Base-by-base conservation (phyloP, 1,140 invertebrate genomes). In the Drosophila pseudoananassae region DNA sequence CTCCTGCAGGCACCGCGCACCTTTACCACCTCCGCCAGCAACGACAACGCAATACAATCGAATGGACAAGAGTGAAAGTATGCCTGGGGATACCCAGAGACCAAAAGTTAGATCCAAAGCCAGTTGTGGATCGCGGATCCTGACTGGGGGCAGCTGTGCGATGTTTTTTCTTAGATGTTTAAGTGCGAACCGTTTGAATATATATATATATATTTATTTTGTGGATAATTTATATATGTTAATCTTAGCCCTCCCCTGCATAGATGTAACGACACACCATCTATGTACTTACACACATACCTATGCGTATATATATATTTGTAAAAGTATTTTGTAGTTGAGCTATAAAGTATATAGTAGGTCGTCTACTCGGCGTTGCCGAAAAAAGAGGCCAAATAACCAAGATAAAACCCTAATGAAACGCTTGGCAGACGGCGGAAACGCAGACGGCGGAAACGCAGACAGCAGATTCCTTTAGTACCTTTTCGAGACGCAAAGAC, bases 1-100 rank as follows among this genome's bases (percentile, higher is more conserved):
- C 94, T 99, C 56, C 92, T 99, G 61, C 93, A 95, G 81, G 95
- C 97, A 53, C 96, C 96, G 5, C 82, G 82, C 51, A 74, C 61
- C 29, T 66, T 47, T 8, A 40, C 14, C 6, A 43, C n/a, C 40
- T 14, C 40, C 29, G 25, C 50, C 29, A n/a, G 38, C 31, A 84
- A 60, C 38, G 80, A 84, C 43, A 83, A 83, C 76, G 51, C 63
- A 70, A 72, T 81, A 64, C 90, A 91, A 76, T 77, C 90, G 54
- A 91, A 91, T 91, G 90, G 90, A 50, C 90, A 90, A 78, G 82
- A 91, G 71, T 91, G 71, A 90, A 65, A 53, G 46, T 57, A 53
- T 54, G 47, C 36, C 8, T 52, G 23, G 49, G 38, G 14, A 27
- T 27, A 29, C 58, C 29, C 0, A 43, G 29, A 53, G 56, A 29